Base-by-base conservation (phyloP, 2,113 vertebrate genomes). In the Bujurquina vittata region DNA sequence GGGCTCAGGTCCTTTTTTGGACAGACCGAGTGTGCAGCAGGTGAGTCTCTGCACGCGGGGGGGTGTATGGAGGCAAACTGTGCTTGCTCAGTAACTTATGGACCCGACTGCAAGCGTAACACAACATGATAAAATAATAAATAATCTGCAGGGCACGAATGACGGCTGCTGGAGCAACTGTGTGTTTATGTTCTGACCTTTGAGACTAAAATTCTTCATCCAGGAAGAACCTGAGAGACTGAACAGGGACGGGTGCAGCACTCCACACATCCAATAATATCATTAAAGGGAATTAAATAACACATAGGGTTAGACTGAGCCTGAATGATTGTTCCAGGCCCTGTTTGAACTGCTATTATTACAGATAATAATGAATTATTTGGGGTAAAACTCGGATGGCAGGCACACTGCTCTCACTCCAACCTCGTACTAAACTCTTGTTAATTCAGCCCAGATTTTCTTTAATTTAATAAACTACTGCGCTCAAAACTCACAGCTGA, bases 401-500 rank as follows among this genome's bases (percentile, higher is more conserved):
- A 17, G 23, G 17, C 23, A 49, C 43, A 20, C 49, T 29, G 17
- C 23, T 0, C 65, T 52, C 65, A 52, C 23, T 69, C 15, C 23
- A 69, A 49, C 65, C 17, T 20, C 52, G 43, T 69, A 69, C 65
- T 69, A 31, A 17, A 8, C 23, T 29, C 1, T 8, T 69, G 65
- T 46, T 52, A 26, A 69, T 26, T 69, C 43, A 52, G 49, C 29
- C 43, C 65, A 69, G 65, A 52, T 3, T 69, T 69, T 20, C 23
- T 69, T 69, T 52, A 69, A 69, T 69, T 20, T 69, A 20, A 69
- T 31, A 69, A 69, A 69, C 65, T 31, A 69, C 43, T 20, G 17
- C 43, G 11, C 65, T 69, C 43, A 26, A 23, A 67, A 67, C 37
- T 46, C 43, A 29, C 15, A 49, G 65, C 43, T 49, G 10, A 29